Base-by-base conservation (phyloP, 2,888 invertebrate genomes). In the Arge pagana region DNA sequence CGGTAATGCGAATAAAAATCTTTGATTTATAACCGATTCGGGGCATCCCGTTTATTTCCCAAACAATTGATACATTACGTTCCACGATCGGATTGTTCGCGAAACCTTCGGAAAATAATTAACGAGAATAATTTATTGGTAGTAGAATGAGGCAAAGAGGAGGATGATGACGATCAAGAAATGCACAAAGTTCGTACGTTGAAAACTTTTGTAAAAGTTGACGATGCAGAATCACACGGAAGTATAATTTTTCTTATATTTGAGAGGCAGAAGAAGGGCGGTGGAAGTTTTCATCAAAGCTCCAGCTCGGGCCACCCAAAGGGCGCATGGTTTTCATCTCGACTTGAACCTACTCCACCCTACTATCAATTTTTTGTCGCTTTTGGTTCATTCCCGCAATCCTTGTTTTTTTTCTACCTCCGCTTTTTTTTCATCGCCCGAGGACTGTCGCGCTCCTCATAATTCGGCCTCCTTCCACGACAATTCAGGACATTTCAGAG, bases 401-500 rank as follows among this genome's bases (percentile, higher is more conserved):
- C n/a, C n/a, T n/a, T n/a, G n/a, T n/a, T 31, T 45, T 45, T 45
- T 42, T 45, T 33, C 28, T 30, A 28, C 42, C 28, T 42, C 42
- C 31, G 42, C 13, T 28, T 15, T 33, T 24, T 33, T 33, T 45
- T 23, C 23, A n/a, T 24, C 13, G 13, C 16, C 30, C 35, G 23
- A 33, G 13, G n/a, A 33, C 45, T 21, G 33, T 45, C 15, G 23
- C 16, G 15, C 21, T 21, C 45, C 10, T 26, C 4, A 6, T 24
- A n/a, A 11, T 15, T 35, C 48, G 33, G 33, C 45, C 21, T n/a
- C n/a, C n/a, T n/a, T n/a, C n/a, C n/a, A n/a, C 28, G 28, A 45
- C 40, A 45, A 36, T 49, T 53, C 45, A n/a, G 52, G 45, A 50
- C 31, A 50, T 58, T 60, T 48, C 54, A 39, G 26, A 16, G 18